phyloP scores from a whole-genome alignment of 2,888 invertebrate genomes.

The Mamestra brassicae region DNA sequence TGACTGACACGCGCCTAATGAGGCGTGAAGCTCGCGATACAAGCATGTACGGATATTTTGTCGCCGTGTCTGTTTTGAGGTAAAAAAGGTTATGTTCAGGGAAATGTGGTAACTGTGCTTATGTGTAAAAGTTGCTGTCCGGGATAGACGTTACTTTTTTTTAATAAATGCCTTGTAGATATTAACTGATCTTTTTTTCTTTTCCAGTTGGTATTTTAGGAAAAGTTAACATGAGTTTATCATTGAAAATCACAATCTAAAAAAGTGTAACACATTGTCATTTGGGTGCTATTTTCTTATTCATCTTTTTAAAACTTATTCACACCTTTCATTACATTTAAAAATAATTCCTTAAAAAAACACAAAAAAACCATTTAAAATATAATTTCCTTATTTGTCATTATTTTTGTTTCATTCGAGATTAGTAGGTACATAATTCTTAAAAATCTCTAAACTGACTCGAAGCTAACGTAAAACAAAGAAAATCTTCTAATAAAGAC shows the following conservation, averaged over 20 bases:
- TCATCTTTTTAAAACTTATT: too few relatives aligned
- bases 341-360: too few relatives aligned
- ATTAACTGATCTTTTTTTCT: not conserved
- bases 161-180: not conserved
- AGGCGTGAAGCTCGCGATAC: slow-evolving; percentile 68
- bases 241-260: too few relatives aligned
- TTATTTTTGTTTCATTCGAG: too few relatives aligned
- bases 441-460: not conserved
- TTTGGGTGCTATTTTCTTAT: too few relatives aligned
- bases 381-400: too few relatives aligned
- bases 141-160: not conserved
- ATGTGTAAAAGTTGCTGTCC: slow-evolving; percentile 1
- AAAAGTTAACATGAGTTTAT: too few relatives aligned
- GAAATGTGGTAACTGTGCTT: too few relatives aligned
- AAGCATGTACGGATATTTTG: slow-evolving; percentile 31
- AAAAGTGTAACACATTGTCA: too few relatives aligned
- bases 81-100: slow-evolving; percentile 5
- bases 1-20: slow-evolving; percentile 68
- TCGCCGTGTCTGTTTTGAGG: slow-evolving; percentile 12
- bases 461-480: not conserved
- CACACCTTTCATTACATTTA: too few relatives aligned
- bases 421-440: not conserved
- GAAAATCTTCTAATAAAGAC: not conserved
- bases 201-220: not conserved
- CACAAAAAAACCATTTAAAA: too few relatives aligned